phyloP scores from a whole-genome alignment of 1,140 invertebrate species.

The Apis mellifera region Amel_HAv3.1 CM009931.2:4903501-4904000 shows the following conservation, averaged over 20 bases:
- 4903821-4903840: too few species aligned
- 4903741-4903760: background rate
- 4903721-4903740: background rate
- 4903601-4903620: background rate
- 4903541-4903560: background rate
- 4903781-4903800: too few species aligned
- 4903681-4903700: background rate
- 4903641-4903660: background rate
- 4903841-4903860: too few species aligned
- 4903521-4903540: background rate
- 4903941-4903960: too few species aligned
- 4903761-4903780: background rate
- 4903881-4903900: too few species aligned
- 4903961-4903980: too few species aligned
- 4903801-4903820: too few species aligned
- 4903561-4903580: background rate
- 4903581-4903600: background rate
- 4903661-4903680: background rate
- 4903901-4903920: too few species aligned
- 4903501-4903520: background rate
- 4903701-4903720: background rate
- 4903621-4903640: background rate
- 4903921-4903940: too few species aligned
- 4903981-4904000: too few species aligned
- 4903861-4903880: too few species aligned